phyloP scores from a whole-genome alignment of 2,797 vertebrate species.

The Falco novaeseelandiae region DNA sequence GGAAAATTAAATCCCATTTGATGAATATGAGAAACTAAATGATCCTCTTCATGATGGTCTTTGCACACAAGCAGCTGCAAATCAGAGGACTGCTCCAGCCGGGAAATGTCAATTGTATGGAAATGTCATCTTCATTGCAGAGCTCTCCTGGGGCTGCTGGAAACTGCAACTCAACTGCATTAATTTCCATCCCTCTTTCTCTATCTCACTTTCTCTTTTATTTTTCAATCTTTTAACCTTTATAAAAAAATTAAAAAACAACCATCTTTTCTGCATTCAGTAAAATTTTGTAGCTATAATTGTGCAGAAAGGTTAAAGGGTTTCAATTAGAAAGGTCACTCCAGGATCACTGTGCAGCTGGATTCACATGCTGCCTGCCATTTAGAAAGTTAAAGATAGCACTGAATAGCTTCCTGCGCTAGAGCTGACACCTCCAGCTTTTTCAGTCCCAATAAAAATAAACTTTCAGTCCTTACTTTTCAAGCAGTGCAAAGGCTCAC shows the following conservation, averaged over 20 bases:
- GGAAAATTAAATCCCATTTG: background rate
- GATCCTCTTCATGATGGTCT: slow-evolving; percentile 41
- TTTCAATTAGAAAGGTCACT: slow-evolving; percentile 56
- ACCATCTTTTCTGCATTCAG: background rate
- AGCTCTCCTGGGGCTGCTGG: slow-evolving; percentile 44
- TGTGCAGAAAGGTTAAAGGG: slow-evolving; percentile 53
- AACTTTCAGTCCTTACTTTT: background rate
- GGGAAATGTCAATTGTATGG: slow-evolving; percentile 68
- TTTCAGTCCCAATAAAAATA: background rate
- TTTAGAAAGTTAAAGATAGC: background rate
- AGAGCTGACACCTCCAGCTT: background rate
- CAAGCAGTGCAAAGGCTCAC: background rate
- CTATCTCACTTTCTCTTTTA: background rate
- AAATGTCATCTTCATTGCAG: slow-evolving; percentile 65
- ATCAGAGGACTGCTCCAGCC: slow-evolving; percentile 30
- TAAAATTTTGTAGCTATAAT: background rate
- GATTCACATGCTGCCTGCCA: background rate
- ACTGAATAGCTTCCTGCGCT: background rate
- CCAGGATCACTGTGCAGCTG: background rate
- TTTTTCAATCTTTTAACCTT: slow-evolving; percentile 64
- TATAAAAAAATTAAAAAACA: background rate
- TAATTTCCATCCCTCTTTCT: slow-evolving; percentile 38
- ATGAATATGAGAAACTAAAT: slow-evolving; percentile 35
- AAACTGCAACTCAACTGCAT: slow-evolving; percentile 40
- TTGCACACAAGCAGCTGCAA: slow-evolving; percentile 24